Conservation (phyloP, 2,888 invertebrate species). For the Heliconius ismenius region DNA sequence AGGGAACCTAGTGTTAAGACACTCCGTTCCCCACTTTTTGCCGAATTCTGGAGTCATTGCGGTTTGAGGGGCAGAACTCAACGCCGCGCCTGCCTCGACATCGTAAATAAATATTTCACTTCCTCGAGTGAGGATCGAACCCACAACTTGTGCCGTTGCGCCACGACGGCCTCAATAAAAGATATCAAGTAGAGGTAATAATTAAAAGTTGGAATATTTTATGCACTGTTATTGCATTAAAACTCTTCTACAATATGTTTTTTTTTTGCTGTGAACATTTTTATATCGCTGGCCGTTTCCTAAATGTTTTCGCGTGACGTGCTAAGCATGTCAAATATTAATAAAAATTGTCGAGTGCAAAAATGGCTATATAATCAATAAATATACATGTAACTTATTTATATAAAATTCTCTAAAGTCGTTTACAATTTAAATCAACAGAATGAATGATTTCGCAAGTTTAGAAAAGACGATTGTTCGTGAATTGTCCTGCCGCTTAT, state of each 20-base stretch:
- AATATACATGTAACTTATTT: constrained; percentile 41
- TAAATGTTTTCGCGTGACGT: constrained; percentile 8
- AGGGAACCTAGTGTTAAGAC: no score
- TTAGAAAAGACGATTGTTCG: constrained; percentile 75
- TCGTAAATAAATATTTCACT: no score
- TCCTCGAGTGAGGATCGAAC: no score
- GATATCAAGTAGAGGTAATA: background rate
- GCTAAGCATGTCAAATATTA: constrained; percentile 52
- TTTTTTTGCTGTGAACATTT: background rate
- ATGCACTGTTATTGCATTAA: background rate
- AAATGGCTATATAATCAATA: constrained; percentile 50
- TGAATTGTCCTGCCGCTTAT: constrained; percentile 74
- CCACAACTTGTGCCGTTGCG: no score
- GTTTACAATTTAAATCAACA: constrained; percentile 46
- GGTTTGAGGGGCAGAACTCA: no score
- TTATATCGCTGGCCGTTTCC: constrained; percentile 16
- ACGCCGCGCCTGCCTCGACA: no score
- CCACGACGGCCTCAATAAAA: no score
- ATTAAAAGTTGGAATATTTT: background rate
- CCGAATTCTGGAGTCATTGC: no score
- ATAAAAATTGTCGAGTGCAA: constrained; percentile 59
- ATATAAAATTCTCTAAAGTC: constrained; percentile 29
- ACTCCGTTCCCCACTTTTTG: no score
- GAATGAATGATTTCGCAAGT: constrained; percentile 72
- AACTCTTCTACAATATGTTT: constrained; percentile 1